phyloP scores from a whole-genome alignment of 2,113 vertebrate species.

The Catagonus wagneri region DNA sequence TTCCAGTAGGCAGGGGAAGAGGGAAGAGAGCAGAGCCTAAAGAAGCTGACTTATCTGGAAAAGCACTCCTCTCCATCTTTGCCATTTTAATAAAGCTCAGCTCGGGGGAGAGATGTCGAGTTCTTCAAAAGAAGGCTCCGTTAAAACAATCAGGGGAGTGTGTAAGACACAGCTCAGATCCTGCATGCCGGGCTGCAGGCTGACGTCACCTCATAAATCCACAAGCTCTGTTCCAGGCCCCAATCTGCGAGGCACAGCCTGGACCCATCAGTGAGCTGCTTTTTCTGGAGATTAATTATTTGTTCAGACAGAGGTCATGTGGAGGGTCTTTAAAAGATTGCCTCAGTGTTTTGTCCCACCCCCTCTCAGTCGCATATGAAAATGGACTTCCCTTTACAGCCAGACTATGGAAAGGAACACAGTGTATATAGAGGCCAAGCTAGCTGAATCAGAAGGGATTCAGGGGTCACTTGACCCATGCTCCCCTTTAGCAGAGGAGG shows the following conservation, averaged over 20 bases:
- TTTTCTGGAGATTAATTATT: slow-evolving; percentile 83
- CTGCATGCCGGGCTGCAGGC: slow-evolving; percentile 55
- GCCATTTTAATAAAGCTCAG: slow-evolving; percentile 83
- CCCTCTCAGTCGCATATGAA: not conserved
- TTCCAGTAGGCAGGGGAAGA: slow-evolving; percentile 70
- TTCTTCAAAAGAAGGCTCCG: slow-evolving; percentile 68
- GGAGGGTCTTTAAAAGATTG: slow-evolving; percentile 68
- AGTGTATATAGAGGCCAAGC: not conserved
- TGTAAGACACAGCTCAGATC: slow-evolving; percentile 74
- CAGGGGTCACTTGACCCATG: not conserved
- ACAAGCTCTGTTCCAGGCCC: slow-evolving; percentile 49
- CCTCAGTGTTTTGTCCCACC: slow-evolving; percentile 30
- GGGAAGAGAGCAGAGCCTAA: slow-evolving; percentile 60
- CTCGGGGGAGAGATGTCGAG: slow-evolving; percentile 75
- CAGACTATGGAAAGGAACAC: not conserved
- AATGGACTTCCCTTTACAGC: not conserved
- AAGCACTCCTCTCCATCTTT: slow-evolving; percentile 79
- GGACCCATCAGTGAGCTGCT: slow-evolving; percentile 69
- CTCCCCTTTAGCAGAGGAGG: not conserved
- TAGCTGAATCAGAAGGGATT: not conserved
- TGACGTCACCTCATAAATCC: slow-evolving; percentile 82
- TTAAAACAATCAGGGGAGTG: slow-evolving; percentile 81
- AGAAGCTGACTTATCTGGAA: slow-evolving; percentile 80
- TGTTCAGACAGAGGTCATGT: slow-evolving; percentile 76
- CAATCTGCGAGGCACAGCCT: slow-evolving; percentile 49